Base-by-base conservation (phyloP, 1,140 invertebrate genomes). In the Nomia melanderi region DNA sequence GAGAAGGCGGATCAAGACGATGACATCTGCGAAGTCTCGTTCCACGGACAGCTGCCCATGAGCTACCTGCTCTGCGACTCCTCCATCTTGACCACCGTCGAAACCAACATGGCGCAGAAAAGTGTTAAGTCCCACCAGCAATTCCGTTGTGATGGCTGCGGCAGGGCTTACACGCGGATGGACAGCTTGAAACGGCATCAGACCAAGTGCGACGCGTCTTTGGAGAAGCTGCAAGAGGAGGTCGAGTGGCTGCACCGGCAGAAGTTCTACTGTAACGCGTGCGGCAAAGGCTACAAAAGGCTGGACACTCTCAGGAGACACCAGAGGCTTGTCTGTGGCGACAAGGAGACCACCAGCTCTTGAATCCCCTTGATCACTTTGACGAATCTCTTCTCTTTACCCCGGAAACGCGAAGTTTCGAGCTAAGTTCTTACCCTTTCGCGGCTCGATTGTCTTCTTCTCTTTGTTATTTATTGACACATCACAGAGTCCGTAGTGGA, bases 251-350 rank as follows among this genome's bases (percentile, higher is more conserved):
- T 79, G 7, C 85, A 82, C 12, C 71, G 65, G 7, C 86, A 82
- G 17, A 86, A 87, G 44, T 90, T 89, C 69, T 81, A 86, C 56
- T 93, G 93, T 67, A 84, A 83, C 1, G 87, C 90, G n/a, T 94
- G 93, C 62, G 92, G 91, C 25, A 91, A 91, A 39, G 89, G 85
- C 2, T 94, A 93, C 82, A 91, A 89, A 36, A 89, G 91, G 39
- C 86, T 89, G 27, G 92, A 93, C 39, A 93, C 91, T 60, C 41
- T 92, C 9, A 82, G 88, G 7, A 82, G 90, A 33, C 90, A 92
- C 79, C 88, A 90, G 54, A 86, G 87, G 39, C 75, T 90, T 4
- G 87, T 90, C 25, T 92, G 91, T 44, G 84, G 85, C 8, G 86
- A 87, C 41, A 83, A 79, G 20, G 82, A 84, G 3, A 69, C 81